Conservation (phyloP, 1,140 invertebrate species). For the Nixonia krombeini region DNA sequence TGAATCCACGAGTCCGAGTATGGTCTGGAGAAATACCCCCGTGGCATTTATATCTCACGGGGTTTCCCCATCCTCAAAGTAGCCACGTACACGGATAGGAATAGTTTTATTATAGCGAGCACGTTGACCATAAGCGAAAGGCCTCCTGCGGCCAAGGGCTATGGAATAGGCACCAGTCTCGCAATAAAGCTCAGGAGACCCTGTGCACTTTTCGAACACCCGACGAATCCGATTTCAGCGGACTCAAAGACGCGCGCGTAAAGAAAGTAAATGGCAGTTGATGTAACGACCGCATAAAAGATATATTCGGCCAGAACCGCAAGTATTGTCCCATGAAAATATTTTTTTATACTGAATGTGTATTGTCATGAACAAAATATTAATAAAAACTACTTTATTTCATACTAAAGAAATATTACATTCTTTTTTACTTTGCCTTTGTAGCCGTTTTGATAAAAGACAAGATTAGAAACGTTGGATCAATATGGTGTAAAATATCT, state of each 20-base stretch:
- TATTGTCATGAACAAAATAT: too few relatives aligned
- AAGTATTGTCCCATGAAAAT: too few relatives aligned
- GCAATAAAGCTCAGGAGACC: conserved; percentile 21
- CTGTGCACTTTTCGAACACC: conserved; percentile 9
- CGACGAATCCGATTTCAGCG: conserved; percentile 15
- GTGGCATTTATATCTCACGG: conserved; percentile 58
- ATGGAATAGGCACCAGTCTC: conserved; percentile 4
- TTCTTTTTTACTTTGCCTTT: too few relatives aligned
- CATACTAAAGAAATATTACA: too few relatives aligned
- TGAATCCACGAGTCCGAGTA: conserved; percentile 55
- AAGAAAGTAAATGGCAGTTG: conserved; percentile 28
- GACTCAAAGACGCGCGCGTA: conserved; percentile 23
- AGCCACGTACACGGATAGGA: conserved; percentile 44
- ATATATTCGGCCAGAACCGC: conserved; percentile 7
- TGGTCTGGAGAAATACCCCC: conserved; percentile 55
- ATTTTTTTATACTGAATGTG: not conserved
- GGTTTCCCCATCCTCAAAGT: conserved; percentile 27
- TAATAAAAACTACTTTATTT: not conserved
- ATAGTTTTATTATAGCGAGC: conserved; percentile 62
- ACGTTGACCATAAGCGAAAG: conserved; percentile 50
- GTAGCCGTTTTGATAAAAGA: too few relatives aligned
- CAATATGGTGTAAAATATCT: too few relatives aligned
- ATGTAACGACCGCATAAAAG: conserved; percentile 17
- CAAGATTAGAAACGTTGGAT: too few relatives aligned
- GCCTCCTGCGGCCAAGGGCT: not conserved